These are phyloP conservation scores for Xylocampa areola DNA, from an alignment of 2,888 invertebrate genomes.

Conservation along the genomic window DNA sequence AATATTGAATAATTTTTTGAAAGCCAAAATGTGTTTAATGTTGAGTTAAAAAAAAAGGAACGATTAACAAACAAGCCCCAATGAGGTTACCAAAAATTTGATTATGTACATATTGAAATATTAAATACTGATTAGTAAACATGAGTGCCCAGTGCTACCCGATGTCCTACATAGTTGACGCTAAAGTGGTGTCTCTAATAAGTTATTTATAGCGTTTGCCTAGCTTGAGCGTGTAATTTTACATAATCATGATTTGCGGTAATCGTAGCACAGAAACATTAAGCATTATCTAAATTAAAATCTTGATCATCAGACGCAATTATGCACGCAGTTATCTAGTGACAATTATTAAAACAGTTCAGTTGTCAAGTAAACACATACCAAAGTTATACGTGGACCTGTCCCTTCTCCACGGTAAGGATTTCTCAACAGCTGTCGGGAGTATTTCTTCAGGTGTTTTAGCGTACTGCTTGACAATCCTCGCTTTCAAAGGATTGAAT, in stretches of 20 bases:
- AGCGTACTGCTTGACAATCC: conserved; percentile 92
- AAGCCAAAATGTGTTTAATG: conserved; percentile 22
- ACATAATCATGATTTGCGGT: conserved; percentile 50
- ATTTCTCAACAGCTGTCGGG: conserved; percentile 94
- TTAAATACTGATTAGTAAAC: background rate
- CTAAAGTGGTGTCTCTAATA: conserved; percentile 19
- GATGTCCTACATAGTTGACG: conserved; percentile 7
- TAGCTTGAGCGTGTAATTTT: conserved; percentile 27
- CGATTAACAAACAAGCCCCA: conserved; percentile 3
- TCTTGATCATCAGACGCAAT: conserved; percentile 74
- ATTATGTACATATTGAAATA: conserved; percentile 17
- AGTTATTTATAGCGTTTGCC: conserved; percentile 16
- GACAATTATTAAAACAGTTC: conserved; percentile 66
- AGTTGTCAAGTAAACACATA: conserved; percentile 87
- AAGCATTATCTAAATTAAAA: conserved; percentile 57
- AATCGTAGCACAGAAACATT: conserved; percentile 43
- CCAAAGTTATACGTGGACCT: conserved; percentile 93
- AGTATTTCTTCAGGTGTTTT: conserved; percentile 91
- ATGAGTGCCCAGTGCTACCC: conserved; percentile 21
- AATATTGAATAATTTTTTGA: conserved; percentile 18
- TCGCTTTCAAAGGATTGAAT: conserved; percentile 92
- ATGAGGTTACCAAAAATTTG: conserved; percentile 28
- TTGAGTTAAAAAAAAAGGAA: conserved; percentile 18
- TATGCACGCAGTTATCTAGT: conserved; percentile 61
- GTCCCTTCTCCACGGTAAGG: conserved; percentile 96